These are phyloP conservation scores for Ovis canadensis DNA, from an alignment of 2,113 vertebrate species.

Conservation along the genomic window DNA sequence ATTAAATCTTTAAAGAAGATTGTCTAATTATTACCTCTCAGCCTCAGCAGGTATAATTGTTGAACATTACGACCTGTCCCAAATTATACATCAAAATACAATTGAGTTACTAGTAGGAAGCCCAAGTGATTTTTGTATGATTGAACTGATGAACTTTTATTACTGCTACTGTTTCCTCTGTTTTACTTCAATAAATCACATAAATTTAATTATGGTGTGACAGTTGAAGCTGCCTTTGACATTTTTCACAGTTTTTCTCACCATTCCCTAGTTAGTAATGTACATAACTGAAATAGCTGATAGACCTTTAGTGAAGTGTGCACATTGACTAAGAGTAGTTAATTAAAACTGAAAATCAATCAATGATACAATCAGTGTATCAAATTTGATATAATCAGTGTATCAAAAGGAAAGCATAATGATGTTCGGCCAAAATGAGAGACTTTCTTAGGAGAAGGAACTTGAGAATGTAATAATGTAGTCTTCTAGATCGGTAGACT, in stretches of 20 bases:
- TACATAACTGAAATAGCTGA: not conserved
- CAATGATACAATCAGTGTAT: not conserved
- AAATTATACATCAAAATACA: not conserved
- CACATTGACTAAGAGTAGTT: not conserved
- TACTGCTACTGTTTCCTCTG: not conserved
- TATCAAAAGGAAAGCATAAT: not conserved
- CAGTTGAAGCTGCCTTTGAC: not conserved
- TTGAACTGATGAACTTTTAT: not conserved
- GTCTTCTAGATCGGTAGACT: not conserved
- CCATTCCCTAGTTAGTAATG: not conserved
- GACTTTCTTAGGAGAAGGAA: not conserved
- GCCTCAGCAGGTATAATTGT: not conserved
- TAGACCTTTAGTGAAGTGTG: not conserved
- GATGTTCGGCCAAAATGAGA: not conserved
- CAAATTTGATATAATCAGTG: not conserved
- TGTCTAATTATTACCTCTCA: not conserved
- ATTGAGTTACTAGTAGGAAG: not conserved
- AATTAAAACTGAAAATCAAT: not conserved
- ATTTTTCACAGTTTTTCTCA: not conserved
- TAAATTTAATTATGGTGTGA: not conserved
- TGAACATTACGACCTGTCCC: not conserved
- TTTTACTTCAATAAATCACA: not conserved
- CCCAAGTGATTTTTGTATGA: not conserved
- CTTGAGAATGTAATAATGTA: not conserved
- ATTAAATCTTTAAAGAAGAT: not conserved